Percentiles rank a stretch among this genome's conserved stretches.
Conservation (phyloP, 2,888 invertebrate species). For the Drosophila meridionalis region DNA sequence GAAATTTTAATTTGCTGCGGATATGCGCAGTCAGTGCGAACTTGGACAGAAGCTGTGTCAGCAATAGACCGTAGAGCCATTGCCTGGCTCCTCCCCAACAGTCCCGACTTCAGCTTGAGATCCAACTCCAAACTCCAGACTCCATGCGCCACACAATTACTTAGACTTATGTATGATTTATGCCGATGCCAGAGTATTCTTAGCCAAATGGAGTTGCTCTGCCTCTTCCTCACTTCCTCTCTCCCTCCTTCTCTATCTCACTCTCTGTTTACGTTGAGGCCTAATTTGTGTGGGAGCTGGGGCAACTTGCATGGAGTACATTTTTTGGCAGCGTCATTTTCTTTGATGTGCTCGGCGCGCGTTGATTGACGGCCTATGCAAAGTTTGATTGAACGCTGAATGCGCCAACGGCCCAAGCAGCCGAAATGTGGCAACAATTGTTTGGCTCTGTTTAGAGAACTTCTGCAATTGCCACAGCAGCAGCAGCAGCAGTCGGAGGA, state of each 20-base stretch:
- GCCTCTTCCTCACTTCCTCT: background rate
- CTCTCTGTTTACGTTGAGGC: slow-evolving; percentile 17
- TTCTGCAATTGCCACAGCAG: slow-evolving; percentile 28
- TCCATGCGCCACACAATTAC: slow-evolving; percentile 69
- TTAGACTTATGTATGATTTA: slow-evolving; percentile 68
- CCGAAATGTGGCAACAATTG: slow-evolving; percentile 22
- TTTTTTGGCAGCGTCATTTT: slow-evolving; percentile 56
- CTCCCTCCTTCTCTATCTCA: background rate
- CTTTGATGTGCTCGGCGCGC: slow-evolving; percentile 64
- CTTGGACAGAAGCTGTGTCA: slow-evolving; percentile 55
- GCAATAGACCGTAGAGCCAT: slow-evolving; percentile 6
- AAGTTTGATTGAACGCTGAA: slow-evolving; percentile 72
- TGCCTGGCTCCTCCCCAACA: too few relatives aligned
- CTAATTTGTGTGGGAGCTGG: slow-evolving; percentile 37
- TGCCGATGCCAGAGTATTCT: slow-evolving; percentile 24
- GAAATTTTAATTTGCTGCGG: slow-evolving; percentile 82
- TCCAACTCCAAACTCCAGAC: too few relatives aligned
- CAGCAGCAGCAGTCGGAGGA: background rate
- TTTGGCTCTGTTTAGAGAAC: slow-evolving; percentile 31
- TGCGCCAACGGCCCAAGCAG: background rate
- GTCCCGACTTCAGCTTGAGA: too few relatives aligned
- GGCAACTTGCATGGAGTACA: slow-evolving; percentile 27
- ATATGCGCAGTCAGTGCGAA: slow-evolving; percentile 80
- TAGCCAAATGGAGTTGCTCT: slow-evolving; percentile 12
- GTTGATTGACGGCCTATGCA: slow-evolving; percentile 72